phyloP scores from a whole-genome alignment of 1,140 invertebrate genomes.

The Dinothrombium tinctorium region DNA sequence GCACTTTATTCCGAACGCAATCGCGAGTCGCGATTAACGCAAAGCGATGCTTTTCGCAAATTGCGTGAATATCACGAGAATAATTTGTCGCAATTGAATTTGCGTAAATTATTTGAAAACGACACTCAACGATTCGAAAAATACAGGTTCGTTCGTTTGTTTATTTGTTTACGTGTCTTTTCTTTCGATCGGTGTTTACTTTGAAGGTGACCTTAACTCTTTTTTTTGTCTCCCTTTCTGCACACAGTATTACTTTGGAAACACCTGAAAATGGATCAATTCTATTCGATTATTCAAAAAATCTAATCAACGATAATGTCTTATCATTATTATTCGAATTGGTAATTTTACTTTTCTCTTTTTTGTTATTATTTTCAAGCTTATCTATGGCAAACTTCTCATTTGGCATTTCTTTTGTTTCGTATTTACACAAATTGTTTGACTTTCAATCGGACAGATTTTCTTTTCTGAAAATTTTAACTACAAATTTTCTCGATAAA shows the following conservation, averaged over 20 bases:
- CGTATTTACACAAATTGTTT: no score
- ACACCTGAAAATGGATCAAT: constrained; percentile 66
- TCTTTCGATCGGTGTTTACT: constrained; percentile 8
- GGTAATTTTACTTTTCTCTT: no score
- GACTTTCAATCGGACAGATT: no score
- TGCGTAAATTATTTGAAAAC: constrained; percentile 44
- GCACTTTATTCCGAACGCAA: no score
- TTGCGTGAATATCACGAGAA: constrained; percentile 24
- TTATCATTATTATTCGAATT: constrained; percentile 49
- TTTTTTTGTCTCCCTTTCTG: not conserved
- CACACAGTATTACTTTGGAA: constrained; percentile 39
- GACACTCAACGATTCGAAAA: constrained; percentile 51
- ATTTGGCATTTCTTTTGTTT: no score
- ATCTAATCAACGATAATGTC: constrained; percentile 55
- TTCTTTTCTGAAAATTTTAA: no score
- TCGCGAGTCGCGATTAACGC: no score
- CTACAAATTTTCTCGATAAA: no score
- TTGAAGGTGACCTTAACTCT: constrained; percentile 17
- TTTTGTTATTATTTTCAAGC: no score
- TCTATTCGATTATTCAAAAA: constrained; percentile 88
- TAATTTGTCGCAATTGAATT: constrained; percentile 41
- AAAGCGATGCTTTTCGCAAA: not conserved
- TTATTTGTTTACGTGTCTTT: constrained; percentile 13
- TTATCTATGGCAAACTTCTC: no score
- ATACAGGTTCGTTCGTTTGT: constrained; percentile 31